Evolutionary conservation across 2,113 vertebrate species (phyloP).

Genomic region (Lota lota): DNA sequence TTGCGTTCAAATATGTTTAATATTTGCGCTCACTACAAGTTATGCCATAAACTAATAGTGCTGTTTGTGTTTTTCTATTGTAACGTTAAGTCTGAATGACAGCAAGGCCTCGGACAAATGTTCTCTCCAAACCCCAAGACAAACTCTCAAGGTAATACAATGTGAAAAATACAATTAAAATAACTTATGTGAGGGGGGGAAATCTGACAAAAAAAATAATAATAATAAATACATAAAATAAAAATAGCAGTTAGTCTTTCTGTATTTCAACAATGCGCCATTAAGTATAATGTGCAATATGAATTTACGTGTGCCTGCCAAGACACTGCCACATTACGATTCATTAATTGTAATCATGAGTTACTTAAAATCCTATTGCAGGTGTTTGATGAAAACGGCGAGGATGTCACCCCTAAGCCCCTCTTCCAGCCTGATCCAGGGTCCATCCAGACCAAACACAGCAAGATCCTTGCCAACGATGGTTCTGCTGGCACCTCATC

Average conservation of each 20-base stretch:
- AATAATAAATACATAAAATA: neutral
- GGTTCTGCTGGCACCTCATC: conserved; percentile 45
- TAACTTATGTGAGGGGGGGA: too few relatives aligned
- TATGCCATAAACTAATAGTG: neutral
- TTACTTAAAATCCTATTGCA: conserved; percentile 46
- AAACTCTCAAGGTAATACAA: conserved; percentile 29
- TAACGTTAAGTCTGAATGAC: conserved; percentile 28
- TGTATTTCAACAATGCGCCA: neutral
- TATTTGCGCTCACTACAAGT: too few relatives aligned
- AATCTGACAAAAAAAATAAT: neutral
- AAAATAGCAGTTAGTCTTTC: neutral
- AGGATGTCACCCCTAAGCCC: conserved; percentile 84
- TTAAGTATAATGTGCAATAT: neutral
- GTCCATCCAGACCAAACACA: conserved; percentile 47
- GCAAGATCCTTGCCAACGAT: conserved; percentile 69
- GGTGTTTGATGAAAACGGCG: conserved; percentile 81
- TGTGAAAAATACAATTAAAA: too few relatives aligned
- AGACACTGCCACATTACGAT: too few relatives aligned
- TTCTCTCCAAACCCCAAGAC: conserved; percentile 28
- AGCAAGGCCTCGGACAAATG: conserved; percentile 46
- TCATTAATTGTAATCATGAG: too few relatives aligned
- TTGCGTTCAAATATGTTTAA: too few relatives aligned
- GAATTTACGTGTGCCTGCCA: too few relatives aligned
- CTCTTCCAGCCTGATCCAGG: conserved; percentile 72
- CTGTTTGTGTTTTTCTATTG: neutral